Evolutionary conservation across 2,888 invertebrate genomes (phyloP), one percentile per base, ranked within the genome.

Genomic region (Alentia gelatinosa): DNA sequence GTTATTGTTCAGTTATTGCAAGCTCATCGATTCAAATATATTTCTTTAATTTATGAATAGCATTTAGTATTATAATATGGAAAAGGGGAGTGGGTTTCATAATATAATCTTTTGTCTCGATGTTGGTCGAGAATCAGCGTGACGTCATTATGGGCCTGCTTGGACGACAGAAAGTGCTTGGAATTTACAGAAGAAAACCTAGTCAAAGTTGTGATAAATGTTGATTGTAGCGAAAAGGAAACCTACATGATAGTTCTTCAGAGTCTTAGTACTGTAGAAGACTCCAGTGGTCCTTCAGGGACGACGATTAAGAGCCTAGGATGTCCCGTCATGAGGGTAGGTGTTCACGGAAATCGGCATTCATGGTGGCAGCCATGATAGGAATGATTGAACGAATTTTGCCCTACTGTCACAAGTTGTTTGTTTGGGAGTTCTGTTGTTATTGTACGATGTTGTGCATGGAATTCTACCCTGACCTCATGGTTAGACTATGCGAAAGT

Each of bases 291-390:
- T 68, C 47, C 42, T 26, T 50, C 84, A 37, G 68, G 50, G 79
- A 56, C 74, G 47, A 56, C 40, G 56, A 26, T 86, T 84, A 47
- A 19, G 35, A 63, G 84, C 40, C 84, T 94, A 95, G 97, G 97
- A 98, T 98, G 98, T 98, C 98, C 97, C 98, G 98, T 97, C 98
- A 98, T 98, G 98, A 98, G 97, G 96, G 96, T 96, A 94, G 94
- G 95, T 94, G 90, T 42, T 90, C 74, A 74, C 68, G 90, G 90
- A 90, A 90, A 90, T 90, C 50, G 79, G 90, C 89, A 30, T 90
- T 83, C 47, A 90, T 79, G 79, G 90, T 90, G 90, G 90, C 90
- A 79, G 90, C 90, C 90, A 90, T 90, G 83, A 75, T 83, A 74
- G 83, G 9, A 68, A 90, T 89, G 89, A 89, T 63, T 74, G 89